Evolutionary conservation across 1,140 invertebrate species (phyloP).

Genomic region (Tetragonula clypearis): DNA sequence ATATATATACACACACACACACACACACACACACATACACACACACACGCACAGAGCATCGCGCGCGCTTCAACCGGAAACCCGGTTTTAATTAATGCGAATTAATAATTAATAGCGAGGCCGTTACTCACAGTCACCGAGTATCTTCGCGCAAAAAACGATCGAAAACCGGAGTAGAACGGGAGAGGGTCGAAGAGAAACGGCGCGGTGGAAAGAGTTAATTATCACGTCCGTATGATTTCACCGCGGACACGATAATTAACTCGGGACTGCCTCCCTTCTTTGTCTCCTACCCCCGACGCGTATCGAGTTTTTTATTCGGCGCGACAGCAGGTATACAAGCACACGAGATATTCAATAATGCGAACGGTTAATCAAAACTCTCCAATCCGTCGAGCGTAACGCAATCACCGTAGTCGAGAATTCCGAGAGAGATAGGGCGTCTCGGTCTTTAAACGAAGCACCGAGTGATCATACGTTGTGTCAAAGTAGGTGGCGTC

Average conservation of each 20-base stretch:
- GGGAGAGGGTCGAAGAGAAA: background rate
- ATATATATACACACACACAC: too few relatives aligned
- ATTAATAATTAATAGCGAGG: slow-evolving; percentile 41
- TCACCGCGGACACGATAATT: slow-evolving; percentile 39
- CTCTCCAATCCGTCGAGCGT: background rate
- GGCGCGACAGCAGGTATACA: background rate
- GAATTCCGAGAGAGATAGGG: background rate
- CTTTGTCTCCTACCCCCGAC: background rate
- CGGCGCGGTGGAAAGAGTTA: slow-evolving; percentile 29
- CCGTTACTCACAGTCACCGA: background rate
- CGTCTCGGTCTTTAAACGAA: slow-evolving; percentile 37
- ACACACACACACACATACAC: too few relatives aligned
- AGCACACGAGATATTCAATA: slow-evolving; percentile 27
- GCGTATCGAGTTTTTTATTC: background rate
- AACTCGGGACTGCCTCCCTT: background rate
- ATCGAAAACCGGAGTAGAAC: background rate
- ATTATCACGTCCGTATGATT: slow-evolving; percentile 43
- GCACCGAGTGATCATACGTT: slow-evolving; percentile 31
- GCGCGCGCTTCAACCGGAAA: background rate
- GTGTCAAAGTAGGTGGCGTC: slow-evolving; percentile 29
- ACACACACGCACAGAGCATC: too few relatives aligned
- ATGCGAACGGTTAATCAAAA: slow-evolving; percentile 15
- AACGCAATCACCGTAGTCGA: slow-evolving; percentile 3
- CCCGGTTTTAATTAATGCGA: slow-evolving; percentile 23
- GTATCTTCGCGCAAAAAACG: slow-evolving; percentile 23